These are phyloP conservation scores for Rhipidura dahli DNA, from an alignment of 2,113 vertebrate genomes.

Conservation along the genomic window DNA sequence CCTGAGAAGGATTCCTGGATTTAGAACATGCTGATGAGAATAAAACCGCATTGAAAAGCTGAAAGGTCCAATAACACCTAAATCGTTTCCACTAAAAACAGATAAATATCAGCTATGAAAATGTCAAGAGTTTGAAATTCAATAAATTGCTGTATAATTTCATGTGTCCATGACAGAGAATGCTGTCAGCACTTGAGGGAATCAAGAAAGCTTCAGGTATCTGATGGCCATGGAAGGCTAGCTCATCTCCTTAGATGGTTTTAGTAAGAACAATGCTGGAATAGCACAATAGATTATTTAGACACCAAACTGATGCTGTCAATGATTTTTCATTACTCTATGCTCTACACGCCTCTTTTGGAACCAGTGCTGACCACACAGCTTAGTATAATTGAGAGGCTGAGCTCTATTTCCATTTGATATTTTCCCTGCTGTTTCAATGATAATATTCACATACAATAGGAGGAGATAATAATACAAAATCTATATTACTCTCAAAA, in stretches of 20 bases:
- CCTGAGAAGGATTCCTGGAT: background rate
- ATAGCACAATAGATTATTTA: conserved; percentile 40
- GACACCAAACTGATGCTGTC: conserved; percentile 58
- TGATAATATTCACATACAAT: conserved; percentile 36
- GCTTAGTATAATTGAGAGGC: conserved; percentile 14
- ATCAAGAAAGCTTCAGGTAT: background rate
- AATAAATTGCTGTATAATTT: background rate
- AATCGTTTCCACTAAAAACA: background rate
- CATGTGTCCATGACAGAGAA: background rate
- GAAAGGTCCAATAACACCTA: background rate
- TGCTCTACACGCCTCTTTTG: conserved; percentile 52
- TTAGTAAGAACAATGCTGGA: background rate
- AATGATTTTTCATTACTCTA: conserved; percentile 63
- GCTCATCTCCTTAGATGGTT: background rate
- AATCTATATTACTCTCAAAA: conserved; percentile 18
- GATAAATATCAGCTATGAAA: background rate
- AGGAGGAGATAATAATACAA: conserved; percentile 42
- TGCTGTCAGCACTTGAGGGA: background rate
- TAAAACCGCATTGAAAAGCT: background rate
- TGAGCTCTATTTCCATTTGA: conserved; percentile 7
- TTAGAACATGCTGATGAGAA: background rate
- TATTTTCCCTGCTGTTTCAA: conserved; percentile 58
- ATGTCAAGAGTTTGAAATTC: background rate
- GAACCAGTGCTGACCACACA: conserved; percentile 55
- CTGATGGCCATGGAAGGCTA: background rate